These are phyloP conservation scores for Aspidiotus rigidus DNA, from an alignment of 2,888 invertebrate genomes.

Conservation along the genomic window DNA sequence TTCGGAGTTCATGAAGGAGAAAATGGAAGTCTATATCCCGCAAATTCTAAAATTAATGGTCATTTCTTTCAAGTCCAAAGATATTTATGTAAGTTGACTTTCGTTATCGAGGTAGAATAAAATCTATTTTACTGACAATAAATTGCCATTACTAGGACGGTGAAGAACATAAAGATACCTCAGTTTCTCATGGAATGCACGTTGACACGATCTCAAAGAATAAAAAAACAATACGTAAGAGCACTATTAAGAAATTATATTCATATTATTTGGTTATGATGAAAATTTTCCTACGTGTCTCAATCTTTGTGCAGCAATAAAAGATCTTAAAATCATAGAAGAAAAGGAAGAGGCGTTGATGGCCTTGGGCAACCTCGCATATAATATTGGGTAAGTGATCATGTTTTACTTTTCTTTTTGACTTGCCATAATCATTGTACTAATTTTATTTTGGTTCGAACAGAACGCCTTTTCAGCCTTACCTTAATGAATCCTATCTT, in stretches of 20 bases:
- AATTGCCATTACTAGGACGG: constrained; percentile 11
- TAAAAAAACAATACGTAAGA: constrained; percentile 17
- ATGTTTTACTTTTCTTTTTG: background rate
- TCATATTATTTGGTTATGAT: background rate
- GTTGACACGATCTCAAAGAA: constrained; percentile 6
- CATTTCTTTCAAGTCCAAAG: constrained; percentile 18
- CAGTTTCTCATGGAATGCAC: constrained; percentile 3
- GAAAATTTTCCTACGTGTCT: background rate
- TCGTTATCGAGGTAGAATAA: background rate
- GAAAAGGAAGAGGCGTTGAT: constrained; percentile 29
- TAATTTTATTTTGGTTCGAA: background rate
- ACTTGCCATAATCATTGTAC: background rate
- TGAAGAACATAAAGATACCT: background rate
- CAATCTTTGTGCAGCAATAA: background rate
- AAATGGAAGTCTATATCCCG: constrained; percentile 25
- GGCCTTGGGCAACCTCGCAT: constrained; percentile 22
- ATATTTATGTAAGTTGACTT: constrained; percentile 9
- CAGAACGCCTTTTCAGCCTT: constrained; percentile 22
- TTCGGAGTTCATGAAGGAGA: constrained; percentile 28
- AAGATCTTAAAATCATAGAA: constrained; percentile 28
- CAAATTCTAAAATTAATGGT: constrained; percentile 19
- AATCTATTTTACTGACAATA: background rate
- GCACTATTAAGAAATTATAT: too few species aligned
- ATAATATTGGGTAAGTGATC: constrained; percentile 15
- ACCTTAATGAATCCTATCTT: constrained; percentile 9